phyloP scores from a whole-genome alignment of 2,888 invertebrate species.

The Orgyia antiqua region DNA sequence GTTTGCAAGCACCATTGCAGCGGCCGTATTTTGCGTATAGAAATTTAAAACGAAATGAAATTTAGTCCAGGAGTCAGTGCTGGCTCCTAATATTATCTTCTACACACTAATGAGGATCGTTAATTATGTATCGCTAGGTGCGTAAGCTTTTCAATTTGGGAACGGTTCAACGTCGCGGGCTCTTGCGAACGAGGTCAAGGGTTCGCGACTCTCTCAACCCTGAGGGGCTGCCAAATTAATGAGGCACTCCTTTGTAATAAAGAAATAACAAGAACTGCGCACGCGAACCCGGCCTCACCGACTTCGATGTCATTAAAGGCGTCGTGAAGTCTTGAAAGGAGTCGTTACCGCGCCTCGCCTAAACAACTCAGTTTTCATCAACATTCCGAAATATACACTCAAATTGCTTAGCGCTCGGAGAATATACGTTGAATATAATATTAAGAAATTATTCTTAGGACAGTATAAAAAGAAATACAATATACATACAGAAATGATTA shows the following conservation, averaged over 20 bases:
- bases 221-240: constrained; percentile 78
- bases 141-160: constrained; percentile 60
- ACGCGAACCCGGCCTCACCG: constrained; percentile 68
- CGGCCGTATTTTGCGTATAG: too few species aligned
- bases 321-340: constrained; percentile 64
- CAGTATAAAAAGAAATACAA: constrained; percentile 2
- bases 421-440: constrained; percentile 24
- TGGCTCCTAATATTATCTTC: too few species aligned
- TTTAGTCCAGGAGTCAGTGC: too few species aligned
- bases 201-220: constrained; percentile 72
- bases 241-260: constrained; percentile 79
- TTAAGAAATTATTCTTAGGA: constrained; percentile 17
- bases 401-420: constrained; percentile 37
- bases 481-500: neutral
- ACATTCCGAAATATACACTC: constrained; percentile 48
- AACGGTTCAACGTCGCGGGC: constrained; percentile 62
- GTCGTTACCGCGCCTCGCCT: constrained; percentile 67
- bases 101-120: constrained; percentile 75
- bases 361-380: constrained; percentile 63
- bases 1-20: too few species aligned
- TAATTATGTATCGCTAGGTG: constrained; percentile 75
- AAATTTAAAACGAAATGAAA: constrained; percentile 23
- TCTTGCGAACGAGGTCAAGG: constrained; percentile 74
- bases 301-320: constrained; percentile 72
- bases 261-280: constrained; percentile 79